A percentile compares a stretch with the other conserved stretches of the same genome.
These are phyloP conservation scores for Phymanthus crucifer DNA, from an alignment of 92 coral and sea anemone species.

Conservation along the genomic window DNA sequence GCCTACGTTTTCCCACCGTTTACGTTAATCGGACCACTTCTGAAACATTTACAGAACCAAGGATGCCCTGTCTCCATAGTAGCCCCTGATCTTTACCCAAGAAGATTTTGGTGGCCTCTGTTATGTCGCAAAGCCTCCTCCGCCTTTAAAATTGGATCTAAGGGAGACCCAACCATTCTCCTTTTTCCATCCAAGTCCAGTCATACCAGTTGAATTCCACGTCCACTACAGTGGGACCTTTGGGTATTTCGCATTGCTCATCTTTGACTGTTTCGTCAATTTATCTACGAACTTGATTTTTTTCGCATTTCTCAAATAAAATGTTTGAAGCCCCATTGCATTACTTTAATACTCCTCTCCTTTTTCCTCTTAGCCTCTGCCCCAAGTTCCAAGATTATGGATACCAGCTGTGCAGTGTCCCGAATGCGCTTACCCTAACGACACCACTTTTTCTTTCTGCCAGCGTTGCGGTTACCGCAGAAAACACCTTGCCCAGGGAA, in stretches of 20 bases:
- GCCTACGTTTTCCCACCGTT: not conserved
- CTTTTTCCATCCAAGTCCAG: not conserved
- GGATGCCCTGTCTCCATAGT: not conserved
- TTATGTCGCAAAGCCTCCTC: not conserved
- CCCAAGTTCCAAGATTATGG: conserved; percentile 20
- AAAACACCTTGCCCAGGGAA: too few species aligned
- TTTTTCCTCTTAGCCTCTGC: too few species aligned
- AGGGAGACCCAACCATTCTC: not conserved
- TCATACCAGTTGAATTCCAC: not conserved
- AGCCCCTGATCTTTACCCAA: not conserved
- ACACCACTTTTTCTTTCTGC: too few species aligned
- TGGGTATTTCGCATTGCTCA: not conserved
- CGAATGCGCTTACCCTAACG: not conserved
- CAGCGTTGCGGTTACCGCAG: not conserved
- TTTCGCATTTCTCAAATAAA: too few species aligned
- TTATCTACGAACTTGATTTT: too few species aligned
- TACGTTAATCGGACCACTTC: not conserved
- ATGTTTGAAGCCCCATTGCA: too few species aligned
- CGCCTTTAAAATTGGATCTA: not conserved
- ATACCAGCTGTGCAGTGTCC: conserved; percentile 22
- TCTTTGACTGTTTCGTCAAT: too few species aligned
- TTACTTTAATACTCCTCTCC: too few species aligned
- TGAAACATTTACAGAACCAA: not conserved
- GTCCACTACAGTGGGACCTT: not conserved
- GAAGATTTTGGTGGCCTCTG: conserved; percentile 24